A percentile compares a stretch with the other conserved stretches of the same genome.
These are phyloP conservation scores for Rhea americana DNA, from an alignment of 2,113 vertebrate genomes.

Conservation along the genomic window DNA sequence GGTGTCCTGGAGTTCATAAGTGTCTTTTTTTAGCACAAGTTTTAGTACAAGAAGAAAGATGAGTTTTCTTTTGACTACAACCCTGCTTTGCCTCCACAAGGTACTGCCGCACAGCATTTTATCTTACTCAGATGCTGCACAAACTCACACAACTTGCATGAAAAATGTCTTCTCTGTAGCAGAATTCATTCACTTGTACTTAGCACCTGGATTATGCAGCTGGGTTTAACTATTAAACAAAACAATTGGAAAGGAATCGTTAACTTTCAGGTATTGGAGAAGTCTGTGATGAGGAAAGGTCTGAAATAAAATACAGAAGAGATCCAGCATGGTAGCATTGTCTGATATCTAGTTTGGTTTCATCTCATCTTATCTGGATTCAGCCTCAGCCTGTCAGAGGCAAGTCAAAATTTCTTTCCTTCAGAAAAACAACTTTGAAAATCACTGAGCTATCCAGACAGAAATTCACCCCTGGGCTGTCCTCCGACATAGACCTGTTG, in stretches of 20 bases:
- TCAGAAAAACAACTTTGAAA: background rate
- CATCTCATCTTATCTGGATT: background rate
- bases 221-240: background rate
- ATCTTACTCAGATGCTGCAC: background rate
- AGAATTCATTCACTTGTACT: background rate
- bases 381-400: background rate
- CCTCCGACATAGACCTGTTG: background rate
- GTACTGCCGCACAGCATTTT: background rate
- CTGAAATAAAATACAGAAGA: background rate
- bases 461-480: background rate
- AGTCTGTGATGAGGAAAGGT: background rate
- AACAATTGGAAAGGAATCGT: background rate
- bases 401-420: background rate
- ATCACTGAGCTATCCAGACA: background rate
- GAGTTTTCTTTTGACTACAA: background rate
- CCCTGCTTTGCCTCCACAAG: background rate
- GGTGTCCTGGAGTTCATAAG: background rate
- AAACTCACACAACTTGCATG: background rate
- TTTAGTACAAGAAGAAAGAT: background rate
- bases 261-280: background rate
- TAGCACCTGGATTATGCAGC: background rate
- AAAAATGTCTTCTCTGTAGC: background rate
- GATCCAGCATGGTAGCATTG: background rate
- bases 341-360: background rate
- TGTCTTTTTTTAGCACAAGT: background rate